These are phyloP conservation scores for Rapana venosa DNA, from an alignment of 2,888 invertebrate genomes.

Conservation along the genomic window DNA sequence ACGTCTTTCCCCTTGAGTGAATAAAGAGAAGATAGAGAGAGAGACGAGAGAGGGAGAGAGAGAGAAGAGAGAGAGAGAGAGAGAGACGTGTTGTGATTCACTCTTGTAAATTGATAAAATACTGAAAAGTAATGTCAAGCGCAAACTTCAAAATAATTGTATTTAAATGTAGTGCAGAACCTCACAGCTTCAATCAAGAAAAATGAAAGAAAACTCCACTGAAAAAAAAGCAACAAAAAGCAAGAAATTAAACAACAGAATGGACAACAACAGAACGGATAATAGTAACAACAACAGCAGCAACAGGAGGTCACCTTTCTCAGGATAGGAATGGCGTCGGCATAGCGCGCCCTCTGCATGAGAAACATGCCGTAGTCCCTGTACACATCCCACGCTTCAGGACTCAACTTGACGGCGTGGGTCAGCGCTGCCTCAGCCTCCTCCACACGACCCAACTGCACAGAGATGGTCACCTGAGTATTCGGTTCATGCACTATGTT, in stretches of 20 bases:
- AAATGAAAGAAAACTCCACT: too few species aligned
- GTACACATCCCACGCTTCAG: constrained; percentile 68
- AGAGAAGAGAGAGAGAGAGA: too few species aligned
- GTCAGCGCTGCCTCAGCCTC: constrained; percentile 61
- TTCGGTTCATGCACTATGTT: background rate
- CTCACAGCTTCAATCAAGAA: too few species aligned
- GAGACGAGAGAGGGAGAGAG: too few species aligned
- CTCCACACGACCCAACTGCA: constrained; percentile 56
- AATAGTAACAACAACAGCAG: background rate
- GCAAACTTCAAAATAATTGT: too few species aligned
- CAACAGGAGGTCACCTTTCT: constrained; percentile 56
- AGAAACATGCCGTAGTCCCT: constrained; percentile 68
- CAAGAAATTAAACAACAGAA: background rate
- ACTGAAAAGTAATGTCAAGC: too few species aligned
- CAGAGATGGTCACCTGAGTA: background rate
- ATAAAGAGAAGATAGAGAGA: too few species aligned
- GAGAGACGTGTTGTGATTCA: too few species aligned
- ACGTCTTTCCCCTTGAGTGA: too few species aligned
- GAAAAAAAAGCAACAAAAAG: too few species aligned
- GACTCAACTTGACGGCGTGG: constrained; percentile 59
- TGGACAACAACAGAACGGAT: background rate
- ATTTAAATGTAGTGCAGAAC: too few species aligned
- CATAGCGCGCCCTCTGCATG: constrained; percentile 51
- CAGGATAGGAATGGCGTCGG: constrained; percentile 63
- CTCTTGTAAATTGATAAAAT: too few species aligned